Evolutionary conservation across 2,797 vertebrate genomes (phyloP).

Genomic region (Pangasius djambal): DNA sequence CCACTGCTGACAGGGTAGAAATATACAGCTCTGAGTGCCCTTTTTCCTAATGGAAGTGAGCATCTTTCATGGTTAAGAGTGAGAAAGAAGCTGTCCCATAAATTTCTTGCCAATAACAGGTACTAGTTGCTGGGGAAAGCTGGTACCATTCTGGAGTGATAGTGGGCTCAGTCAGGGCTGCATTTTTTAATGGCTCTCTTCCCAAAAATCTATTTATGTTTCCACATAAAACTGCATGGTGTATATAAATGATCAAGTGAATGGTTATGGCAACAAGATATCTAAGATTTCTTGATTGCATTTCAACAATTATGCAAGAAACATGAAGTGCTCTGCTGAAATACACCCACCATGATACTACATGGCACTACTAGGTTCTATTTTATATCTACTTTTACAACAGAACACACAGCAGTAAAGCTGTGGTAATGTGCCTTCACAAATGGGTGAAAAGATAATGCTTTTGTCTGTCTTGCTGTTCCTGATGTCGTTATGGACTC

Average conservation of each 20-base stretch:
- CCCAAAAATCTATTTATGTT: constrained; percentile 25
- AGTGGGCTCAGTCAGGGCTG: constrained; percentile 11
- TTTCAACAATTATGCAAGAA: constrained; percentile 18
- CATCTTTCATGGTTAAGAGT: constrained; percentile 44
- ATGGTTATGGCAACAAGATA: constrained; percentile 20
- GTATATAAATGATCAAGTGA: constrained; percentile 30
- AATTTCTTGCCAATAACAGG: constrained; percentile 27
- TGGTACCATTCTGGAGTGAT: constrained; percentile 25
- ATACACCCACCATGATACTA: constrained; percentile 31
- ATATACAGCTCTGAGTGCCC: constrained; percentile 46
- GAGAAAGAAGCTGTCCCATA: constrained; percentile 29
- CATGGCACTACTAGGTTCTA: constrained; percentile 14
- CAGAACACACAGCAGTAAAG: constrained; percentile 46
- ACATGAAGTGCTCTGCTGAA: constrained; percentile 25
- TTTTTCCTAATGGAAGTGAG: constrained; percentile 48
- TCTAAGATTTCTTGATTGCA: constrained; percentile 28
- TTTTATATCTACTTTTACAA: constrained; percentile 38
- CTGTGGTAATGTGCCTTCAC: constrained; percentile 38
- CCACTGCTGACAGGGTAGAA: constrained; percentile 47
- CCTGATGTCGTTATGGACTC: constrained; percentile 31
- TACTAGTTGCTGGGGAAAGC: constrained; percentile 20
- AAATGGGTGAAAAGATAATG: constrained; percentile 50
- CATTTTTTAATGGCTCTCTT: constrained; percentile 19
- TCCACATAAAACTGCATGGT: constrained; percentile 38
- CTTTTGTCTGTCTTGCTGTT: constrained; percentile 50